Base-by-base conservation (phyloP, 2,797 vertebrate species). In the Phalanger gymnotis region DNA sequence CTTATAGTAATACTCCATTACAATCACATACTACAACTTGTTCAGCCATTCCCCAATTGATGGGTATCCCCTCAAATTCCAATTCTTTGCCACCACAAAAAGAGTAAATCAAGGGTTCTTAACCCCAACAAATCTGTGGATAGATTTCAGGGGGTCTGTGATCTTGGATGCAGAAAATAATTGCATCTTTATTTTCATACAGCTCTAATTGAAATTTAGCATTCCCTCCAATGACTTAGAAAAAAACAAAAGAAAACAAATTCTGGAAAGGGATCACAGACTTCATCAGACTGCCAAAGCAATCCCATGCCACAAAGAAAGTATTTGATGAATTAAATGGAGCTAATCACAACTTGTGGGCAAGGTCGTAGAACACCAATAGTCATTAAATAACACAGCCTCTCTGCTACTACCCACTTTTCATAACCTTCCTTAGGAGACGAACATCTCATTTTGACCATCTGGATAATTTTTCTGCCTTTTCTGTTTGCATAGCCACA, bases 401-500 rank as follows among this genome's bases (percentile, higher is more conserved):
- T 90, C 90, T 25, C 12, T 90, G 90, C 52, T 53, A 1, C 52
- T 40, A 90, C 4, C 16, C 28, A 31, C 12, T 90, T 53, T 19
- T 14, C 52, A 53, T 5, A 90, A 90, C 4, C 27, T 30, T 54
- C 28, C 90, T 54, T 40, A 54, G 22, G 53, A 52, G 52, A 54
- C 0, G 0, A n/a, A 54, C 1, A 0, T 92, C 28, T 52, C 97
- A 54, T 58, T 96, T 47, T 96, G 94, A 51, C 40, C 34, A 90
- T 16, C 0, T 57, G 1, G 95, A 25, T 90, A 92, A 22, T 11
- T 56, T 93, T 94, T 91, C 91, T 92, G 5, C 19, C 90, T 90
- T 93, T 90, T 0, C n/a, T 96, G 47, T 98, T 96, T 96, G 14
- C 55, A 96, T 96, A 99, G 99, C 99, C 99, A 94, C 99, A 99